These are phyloP conservation scores for Heliconius himera DNA, from an alignment of 1,140 invertebrate genomes.

Conservation along the genomic window DNA sequence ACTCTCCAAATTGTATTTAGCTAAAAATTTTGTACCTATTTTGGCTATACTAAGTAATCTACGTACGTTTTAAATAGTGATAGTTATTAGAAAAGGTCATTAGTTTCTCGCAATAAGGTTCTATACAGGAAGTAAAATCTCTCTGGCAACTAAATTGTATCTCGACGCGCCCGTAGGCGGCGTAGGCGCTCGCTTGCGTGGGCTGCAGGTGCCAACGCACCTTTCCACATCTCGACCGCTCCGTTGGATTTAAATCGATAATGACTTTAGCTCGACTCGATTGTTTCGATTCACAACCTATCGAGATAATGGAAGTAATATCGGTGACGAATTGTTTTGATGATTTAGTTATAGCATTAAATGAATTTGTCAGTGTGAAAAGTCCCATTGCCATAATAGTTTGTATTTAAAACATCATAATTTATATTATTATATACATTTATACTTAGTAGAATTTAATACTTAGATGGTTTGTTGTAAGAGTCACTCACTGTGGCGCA, in stretches of 20 bases:
- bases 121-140: constrained; percentile 35
- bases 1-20: not conserved
- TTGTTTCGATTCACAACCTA: constrained; percentile 35
- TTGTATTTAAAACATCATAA: not conserved
- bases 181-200: constrained; percentile 64
- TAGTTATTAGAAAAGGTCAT: constrained; percentile 4
- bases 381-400: not conserved
- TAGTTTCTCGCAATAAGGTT: constrained; percentile 20
- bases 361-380: not conserved
- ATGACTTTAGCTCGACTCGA: constrained; percentile 27
- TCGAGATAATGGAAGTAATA: constrained; percentile 17
- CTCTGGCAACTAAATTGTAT: constrained; percentile 32
- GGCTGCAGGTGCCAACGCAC: constrained; percentile 73
- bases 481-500: constrained; percentile 17
- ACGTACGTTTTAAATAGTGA: not conserved
- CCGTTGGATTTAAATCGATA: constrained; percentile 36
- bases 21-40: no score
- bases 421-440: not conserved
- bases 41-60: not conserved
- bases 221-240: constrained; percentile 57
- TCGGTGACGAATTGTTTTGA: not conserved
- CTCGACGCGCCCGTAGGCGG: constrained; percentile 48
- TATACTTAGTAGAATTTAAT: not conserved
- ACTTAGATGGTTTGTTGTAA: not conserved
- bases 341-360: not conserved